Conservation (phyloP, 1,140 invertebrate genomes). For the Battus philenor region DNA sequence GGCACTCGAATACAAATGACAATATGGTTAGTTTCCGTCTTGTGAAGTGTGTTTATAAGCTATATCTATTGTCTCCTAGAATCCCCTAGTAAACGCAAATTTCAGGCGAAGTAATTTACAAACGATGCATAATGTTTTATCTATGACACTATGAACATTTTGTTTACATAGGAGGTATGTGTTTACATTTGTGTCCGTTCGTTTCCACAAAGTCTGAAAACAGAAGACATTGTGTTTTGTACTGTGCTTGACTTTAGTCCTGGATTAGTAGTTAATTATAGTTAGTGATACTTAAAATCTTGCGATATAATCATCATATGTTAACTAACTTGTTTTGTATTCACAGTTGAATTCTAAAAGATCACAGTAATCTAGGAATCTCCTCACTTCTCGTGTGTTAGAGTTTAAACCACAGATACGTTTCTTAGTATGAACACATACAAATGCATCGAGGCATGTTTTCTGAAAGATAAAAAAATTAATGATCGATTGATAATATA, state of each 20-base stretch:
- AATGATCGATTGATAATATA: too few species aligned
- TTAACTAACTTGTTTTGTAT: constrained; percentile 44
- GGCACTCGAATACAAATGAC: constrained; percentile 1
- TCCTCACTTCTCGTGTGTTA: constrained; percentile 35
- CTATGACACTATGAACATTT: neutral
- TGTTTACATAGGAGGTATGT: constrained; percentile 31
- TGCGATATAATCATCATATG: too few species aligned
- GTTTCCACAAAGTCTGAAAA: constrained; percentile 27
- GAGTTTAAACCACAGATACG: constrained; percentile 35
- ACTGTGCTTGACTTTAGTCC: too few species aligned
- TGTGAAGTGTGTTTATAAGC: constrained; percentile 1
- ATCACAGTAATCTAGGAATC: constrained; percentile 54
- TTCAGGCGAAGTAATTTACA: neutral
- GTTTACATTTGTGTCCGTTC: constrained; percentile 22
- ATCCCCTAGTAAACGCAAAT: neutral
- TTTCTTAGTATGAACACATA: constrained; percentile 36
- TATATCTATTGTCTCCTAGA: constrained; percentile 6
- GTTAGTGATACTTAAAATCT: neutral
- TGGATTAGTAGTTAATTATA: too few species aligned
- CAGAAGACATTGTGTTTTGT: neutral
- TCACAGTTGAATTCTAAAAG: constrained; percentile 59
- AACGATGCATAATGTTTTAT: neutral
- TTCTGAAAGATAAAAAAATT: too few species aligned
- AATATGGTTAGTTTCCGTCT: neutral
- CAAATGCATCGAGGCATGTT: constrained; percentile 32